Percentiles rank a stretch among this genome's conserved stretches.
phyloP scores from a whole-genome alignment of 2,888 invertebrate genomes.

The Tupiocoris notatus region DNA sequence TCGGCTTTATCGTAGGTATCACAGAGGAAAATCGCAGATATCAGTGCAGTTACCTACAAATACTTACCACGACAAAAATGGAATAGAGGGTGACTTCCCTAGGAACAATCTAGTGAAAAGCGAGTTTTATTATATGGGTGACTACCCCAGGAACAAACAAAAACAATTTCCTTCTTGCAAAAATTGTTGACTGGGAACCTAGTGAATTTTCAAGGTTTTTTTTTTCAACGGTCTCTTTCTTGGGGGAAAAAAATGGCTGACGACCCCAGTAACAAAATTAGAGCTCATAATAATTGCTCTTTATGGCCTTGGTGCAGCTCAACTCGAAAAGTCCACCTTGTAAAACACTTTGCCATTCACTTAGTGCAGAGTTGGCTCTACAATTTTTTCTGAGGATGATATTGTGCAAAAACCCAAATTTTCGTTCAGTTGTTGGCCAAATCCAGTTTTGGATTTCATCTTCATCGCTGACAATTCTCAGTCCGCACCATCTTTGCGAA shows the following conservation, averaged over 20 bases:
- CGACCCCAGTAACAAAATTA: neutral
- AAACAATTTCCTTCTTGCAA: too few relatives aligned
- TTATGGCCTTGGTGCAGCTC: slow-evolving; percentile 4
- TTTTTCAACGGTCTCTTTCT: too few relatives aligned
- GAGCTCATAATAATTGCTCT: slow-evolving; percentile 2
- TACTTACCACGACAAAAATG: too few relatives aligned
- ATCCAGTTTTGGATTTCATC: neutral
- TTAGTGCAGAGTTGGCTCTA: neutral
- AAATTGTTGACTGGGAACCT: too few relatives aligned
- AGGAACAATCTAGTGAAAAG: neutral
- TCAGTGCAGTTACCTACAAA: too few relatives aligned
- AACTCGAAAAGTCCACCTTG: slow-evolving; percentile 4
- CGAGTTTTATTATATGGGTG: slow-evolving; percentile 11
- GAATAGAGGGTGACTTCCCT: neutral
- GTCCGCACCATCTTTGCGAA: slow-evolving; percentile 1
- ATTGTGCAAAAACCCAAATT: neutral
- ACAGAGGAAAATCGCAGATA: too few relatives aligned
- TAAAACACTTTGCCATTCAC: slow-evolving; percentile 7
- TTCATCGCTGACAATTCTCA: neutral
- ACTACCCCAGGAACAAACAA: slow-evolving; percentile 14
- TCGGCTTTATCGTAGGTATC: neutral
- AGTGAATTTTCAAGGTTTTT: too few relatives aligned
- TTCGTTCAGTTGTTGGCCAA: neutral
- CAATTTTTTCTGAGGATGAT: neutral
- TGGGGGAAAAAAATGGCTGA: neutral